Percentiles rank a stretch among this genome's conserved stretches.
These are phyloP conservation scores for Nyctalus aviator DNA, from an alignment of 2,797 vertebrate species.

Conservation along the genomic window DNA sequence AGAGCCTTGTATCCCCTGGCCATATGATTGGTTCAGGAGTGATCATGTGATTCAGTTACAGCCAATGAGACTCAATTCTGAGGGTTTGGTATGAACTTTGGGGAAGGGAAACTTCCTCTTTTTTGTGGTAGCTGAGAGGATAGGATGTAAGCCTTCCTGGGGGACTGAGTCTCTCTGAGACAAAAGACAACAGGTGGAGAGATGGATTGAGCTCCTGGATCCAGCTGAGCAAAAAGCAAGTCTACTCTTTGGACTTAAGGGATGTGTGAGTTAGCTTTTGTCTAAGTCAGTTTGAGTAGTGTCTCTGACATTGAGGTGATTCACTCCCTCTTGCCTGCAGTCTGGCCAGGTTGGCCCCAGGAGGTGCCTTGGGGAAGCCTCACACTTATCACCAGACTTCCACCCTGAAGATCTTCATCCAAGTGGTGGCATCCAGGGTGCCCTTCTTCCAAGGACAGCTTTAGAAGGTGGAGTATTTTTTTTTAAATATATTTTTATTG, in stretches of 20 bases:
- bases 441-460: neutral
- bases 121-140: neutral
- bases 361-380: neutral
- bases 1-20: neutral
- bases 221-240: neutral
- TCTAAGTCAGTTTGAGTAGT: neutral
- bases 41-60: neutral
- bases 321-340: neutral
- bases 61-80: conserved; percentile 15
- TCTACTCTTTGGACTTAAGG: neutral
- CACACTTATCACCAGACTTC: neutral
- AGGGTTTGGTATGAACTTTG: neutral
- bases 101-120: neutral
- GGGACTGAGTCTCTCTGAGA: neutral
- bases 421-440: neutral
- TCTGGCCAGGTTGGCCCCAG: neutral
- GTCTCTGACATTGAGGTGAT: neutral
- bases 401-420: neutral
- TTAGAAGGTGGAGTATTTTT: neutral
- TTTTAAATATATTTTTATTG: no score
- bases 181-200: no score
- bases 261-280: neutral
- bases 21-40: neutral
- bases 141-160: neutral
- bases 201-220: neutral